Base-by-base conservation (phyloP, 92 coral and sea anemone genomes). In the Bergia puertoricense region DNA sequence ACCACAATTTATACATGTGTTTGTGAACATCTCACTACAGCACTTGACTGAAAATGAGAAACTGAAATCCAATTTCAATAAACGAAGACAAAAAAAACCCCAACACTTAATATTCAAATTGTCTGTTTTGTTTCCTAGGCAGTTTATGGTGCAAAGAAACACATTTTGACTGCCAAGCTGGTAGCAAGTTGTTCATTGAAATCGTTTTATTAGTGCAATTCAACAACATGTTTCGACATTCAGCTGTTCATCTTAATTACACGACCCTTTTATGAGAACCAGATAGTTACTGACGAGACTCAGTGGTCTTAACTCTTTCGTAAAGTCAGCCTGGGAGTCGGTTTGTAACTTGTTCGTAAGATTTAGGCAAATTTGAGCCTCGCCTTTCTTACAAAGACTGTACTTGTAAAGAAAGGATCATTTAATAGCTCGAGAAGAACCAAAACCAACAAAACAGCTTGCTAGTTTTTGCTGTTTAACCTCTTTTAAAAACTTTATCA, bases 191-290 rank as follows among this genome's bases (percentile, higher is more conserved):
- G 80, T 76, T 76, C 54, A 40, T 41, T 42, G 80, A 76, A 42
- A 76, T 4, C 15, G 54, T n/a, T 76, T 76, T 43, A 76, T 76
- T 76, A 16, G 44, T 45, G 18, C 51, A 42, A 41, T 76, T 42
- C n/a, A 76, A 42, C 46, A 74, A 39, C 54, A 42, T 76, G 54
- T 76, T 76, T 45, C 46, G 22, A 42, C 43, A 4, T 5, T 76
- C 80, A 76, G 80, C 80, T 76, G 80, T 43, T 42, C 80, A 40
- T 40, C 18, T 76, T 20, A 42, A 76, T 76, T 62, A 62, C 69
- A 62, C 69, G 69, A 3, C 30, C 20, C 20, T 18, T 8, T 54
- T 54, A 54, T 18, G 69, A 16, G 69, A 22, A 16, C 30, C 5
- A 62, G 22, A 62, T 18, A 16, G 20, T 18, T 62, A 62, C 4